Base-by-base conservation (phyloP, 2,797 vertebrate genomes). In the Simalia tracyae region DNA sequence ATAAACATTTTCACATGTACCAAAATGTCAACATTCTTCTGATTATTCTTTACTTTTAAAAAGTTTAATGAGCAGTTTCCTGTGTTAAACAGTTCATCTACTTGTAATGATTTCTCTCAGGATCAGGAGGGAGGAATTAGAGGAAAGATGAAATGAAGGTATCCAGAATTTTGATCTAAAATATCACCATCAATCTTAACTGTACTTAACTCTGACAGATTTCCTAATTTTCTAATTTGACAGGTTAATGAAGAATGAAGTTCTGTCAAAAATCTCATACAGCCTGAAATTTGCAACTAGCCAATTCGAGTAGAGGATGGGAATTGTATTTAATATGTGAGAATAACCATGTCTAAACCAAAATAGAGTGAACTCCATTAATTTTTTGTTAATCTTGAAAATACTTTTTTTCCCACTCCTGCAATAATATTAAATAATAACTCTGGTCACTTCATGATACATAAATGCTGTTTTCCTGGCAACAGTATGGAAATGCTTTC, bases 91-190 rank as follows among this genome's bases (percentile, higher is more conserved):
- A 14, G 2, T 96, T 97, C 46, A 12, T 96, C 95, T 92, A 91
- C 95, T 96, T 96, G 93, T 89, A 95, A 95, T 94, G 89, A 95
- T 93, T 96, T 94, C 92, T 95, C 93, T 91, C 92, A 97, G 96
- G 96, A 96, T 92, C 93, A 14, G 86, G 57, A 89, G 94, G 94
- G 56, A 76, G 64, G 42, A 64, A 60, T n/a, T 24, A 89, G 63
- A 36, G 24, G 59, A 81, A 46, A 95, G 95, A 96, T 95, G 91
- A 94, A 92, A 87, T 50, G 24, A 57, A 60, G 59, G 94, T 59
- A 95, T 94, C 93, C 87, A 36, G 61, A 1, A 0, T 94, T 92
- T 96, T 95, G 88, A 92, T 91, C 2, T 94, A 56, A 93, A 89
- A 95, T 93, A 90, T 92, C 91, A 92, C 85, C 90, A 95, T 93